phyloP scores from a whole-genome alignment of 2,113 vertebrate species.

The Myotis brandtii region DNA sequence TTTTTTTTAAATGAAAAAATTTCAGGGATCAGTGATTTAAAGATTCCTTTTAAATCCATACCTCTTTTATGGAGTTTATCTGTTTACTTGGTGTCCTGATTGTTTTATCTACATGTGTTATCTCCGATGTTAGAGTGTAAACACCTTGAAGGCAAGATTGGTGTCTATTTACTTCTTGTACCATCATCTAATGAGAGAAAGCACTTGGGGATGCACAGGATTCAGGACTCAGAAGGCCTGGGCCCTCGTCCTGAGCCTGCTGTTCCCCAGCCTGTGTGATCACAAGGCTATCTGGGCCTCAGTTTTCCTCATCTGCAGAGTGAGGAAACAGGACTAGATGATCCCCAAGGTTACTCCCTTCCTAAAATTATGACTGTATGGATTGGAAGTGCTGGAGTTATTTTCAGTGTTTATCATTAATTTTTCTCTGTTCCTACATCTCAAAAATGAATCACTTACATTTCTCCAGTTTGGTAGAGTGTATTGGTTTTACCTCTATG shows the following conservation, averaged over 20 bases:
- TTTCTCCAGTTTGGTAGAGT: conserved; percentile 34
- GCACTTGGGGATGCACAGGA: background rate
- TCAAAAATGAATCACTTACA: conserved; percentile 50
- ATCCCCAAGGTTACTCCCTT: background rate
- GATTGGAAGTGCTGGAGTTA: background rate
- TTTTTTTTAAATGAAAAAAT: background rate
- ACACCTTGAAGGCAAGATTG: background rate
- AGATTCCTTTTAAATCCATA: background rate
- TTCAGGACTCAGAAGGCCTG: background rate
- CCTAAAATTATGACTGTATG: background rate
- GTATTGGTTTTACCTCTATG: conserved; percentile 68
- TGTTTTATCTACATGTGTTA: background rate
- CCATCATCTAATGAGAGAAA: background rate
- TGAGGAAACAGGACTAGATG: background rate
- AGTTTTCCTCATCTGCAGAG: background rate
- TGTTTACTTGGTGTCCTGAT: background rate
- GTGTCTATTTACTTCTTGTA: background rate
- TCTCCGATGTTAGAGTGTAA: background rate
- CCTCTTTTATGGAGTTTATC: background rate
- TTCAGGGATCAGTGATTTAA: background rate
- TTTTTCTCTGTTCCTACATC: background rate
- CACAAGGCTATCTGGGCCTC: background rate
- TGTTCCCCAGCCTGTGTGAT: background rate
- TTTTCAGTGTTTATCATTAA: conserved; percentile 27
- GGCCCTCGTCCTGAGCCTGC: background rate